These are phyloP conservation scores for Drosophila sp. DNA, from an alignment of 1,140 invertebrate species.

Conservation along the genomic window DNA sequence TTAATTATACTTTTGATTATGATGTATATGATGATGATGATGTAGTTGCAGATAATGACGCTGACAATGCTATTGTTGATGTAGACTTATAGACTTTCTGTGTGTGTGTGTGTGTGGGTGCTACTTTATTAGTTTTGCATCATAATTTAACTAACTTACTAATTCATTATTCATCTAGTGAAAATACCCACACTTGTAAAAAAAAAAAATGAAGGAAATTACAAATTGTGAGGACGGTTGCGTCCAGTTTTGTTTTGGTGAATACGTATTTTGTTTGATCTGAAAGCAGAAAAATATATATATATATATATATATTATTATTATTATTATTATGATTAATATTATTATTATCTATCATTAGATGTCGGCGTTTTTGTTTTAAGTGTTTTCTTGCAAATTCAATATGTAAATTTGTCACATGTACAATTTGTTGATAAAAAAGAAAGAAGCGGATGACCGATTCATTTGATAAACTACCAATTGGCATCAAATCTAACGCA, in stretches of 20 bases:
- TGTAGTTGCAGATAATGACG: not conserved
- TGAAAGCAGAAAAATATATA: slow-evolving; percentile 22
- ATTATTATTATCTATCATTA: slow-evolving; percentile 28
- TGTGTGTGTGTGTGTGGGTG: not conserved
- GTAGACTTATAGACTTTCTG: slow-evolving; percentile 2
- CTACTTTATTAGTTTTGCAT: not conserved
- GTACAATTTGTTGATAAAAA: slow-evolving; percentile 66
- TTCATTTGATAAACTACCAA: slow-evolving; percentile 48
- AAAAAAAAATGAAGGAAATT: not conserved
- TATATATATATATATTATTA: not conserved
- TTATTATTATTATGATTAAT: slow-evolving; percentile 49
- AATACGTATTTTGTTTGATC: slow-evolving; percentile 22
- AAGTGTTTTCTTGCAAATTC: slow-evolving; percentile 55
- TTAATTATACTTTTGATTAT: slow-evolving; percentile 2
- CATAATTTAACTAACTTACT: no score
- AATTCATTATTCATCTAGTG: slow-evolving; percentile 1
- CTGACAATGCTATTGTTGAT: not conserved
- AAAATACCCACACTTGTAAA: not conserved
- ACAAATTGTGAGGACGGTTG: not conserved
- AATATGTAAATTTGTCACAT: slow-evolving; percentile 65
- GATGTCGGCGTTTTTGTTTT: slow-evolving; percentile 44
- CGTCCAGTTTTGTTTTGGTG: not conserved
- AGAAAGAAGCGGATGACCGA: slow-evolving; percentile 1
- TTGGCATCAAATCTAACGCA: slow-evolving; percentile 3
- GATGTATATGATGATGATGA: not conserved